Evolutionary conservation across 2,888 invertebrate species (phyloP), one percentile per base, ranked within the genome.

Genomic region (Schizotus pectinicornis): DNA sequence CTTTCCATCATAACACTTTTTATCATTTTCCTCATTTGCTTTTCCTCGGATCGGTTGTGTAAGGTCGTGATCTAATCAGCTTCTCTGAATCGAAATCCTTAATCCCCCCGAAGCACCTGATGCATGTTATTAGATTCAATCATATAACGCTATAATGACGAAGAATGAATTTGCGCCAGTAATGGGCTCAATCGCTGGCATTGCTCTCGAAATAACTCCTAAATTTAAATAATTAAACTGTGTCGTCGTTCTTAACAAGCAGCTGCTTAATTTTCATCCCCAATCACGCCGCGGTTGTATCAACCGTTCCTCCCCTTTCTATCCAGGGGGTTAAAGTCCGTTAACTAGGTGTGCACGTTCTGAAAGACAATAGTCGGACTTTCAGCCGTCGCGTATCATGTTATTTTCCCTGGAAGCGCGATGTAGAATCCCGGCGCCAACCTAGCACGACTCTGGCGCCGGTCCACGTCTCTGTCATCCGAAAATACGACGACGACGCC

Each of bases 371-470:
- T 48, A n/a, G 48, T 37, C 39, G 33, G 49, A 41, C 45, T 53
- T 48, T 49, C 54, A 54, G 45, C 22, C 5, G 5, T 22, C 22
- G 58, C 49, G 41, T 43, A 38, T 31, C 34, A 31, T 48, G 55
- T 55, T 59, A 46, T 59, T 50, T 45, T 31, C 37, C 32, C 38
- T 31, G 33, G 22, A 56, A 45, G 38, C 45, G 38, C 45, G 49
- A 43, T 31, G 31, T 38, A 55, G 59, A 59, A 59, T 51, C 9
- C 46, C 55, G 59, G 55, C 59, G 59, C 59, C 59, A 59, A 51
- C 37, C 33, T 41, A 36, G 34, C 45, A 31, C 35, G 13, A 31
- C 50, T 45, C 49, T 55, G 59, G 59, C 59, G 59, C 59, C 59
- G 22, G 12, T 11, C 42, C 43, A 11, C 56, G 47, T 14, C 53